Base-by-base conservation (phyloP, 2,113 vertebrate genomes). In the Opisthocomus hoazin region DNA sequence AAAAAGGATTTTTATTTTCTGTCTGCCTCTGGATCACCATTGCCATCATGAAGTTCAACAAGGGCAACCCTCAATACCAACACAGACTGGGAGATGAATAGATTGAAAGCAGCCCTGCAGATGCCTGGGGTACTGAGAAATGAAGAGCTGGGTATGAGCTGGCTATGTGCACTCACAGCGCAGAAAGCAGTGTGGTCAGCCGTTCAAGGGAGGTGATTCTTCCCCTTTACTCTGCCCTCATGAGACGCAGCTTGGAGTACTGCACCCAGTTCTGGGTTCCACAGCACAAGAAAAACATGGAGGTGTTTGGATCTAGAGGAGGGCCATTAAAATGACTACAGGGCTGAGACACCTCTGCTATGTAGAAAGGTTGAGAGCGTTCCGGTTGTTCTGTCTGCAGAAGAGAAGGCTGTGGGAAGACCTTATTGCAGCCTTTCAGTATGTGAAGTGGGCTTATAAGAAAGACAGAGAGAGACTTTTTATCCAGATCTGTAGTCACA, bases 141-240 rank as follows among this genome's bases (percentile, higher is more conserved):
- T 43, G 19, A 63, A 70, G 88, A 53, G 14, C 9, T 36, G 9
- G 6, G 3, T 30, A 22, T 24, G 6, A 65, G 14, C 14, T 58
- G 17, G 5, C 10, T 37, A 12, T 10, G 8, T 21, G 27, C 9
- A 13, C 48, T 56, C 80, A 10, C 36, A 54, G 11, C 13, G 24
- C 18, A 73, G 41, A 66, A 61, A 18, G 15, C 43, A 70, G 12
- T 1, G 1, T 26, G 34, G 5, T 24, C 34, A 65, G 14, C 10
- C n/a, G 5, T 21, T 13, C 1, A 4, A 76, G 29, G 24, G 11
- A 65, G 10, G 5, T 65, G 50, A 57, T 80, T 64, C 34, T 79
- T 2, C 5, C 8, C 9, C 6, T 26, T 5, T 32, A 32, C 3
- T 66, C 34, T 3, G 2, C 14, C 16, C 8, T 36, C 1, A 5